These are phyloP conservation scores for Plebejus melissa DNA, from an alignment of 2,888 invertebrate genomes.

Conservation along the genomic window DNA sequence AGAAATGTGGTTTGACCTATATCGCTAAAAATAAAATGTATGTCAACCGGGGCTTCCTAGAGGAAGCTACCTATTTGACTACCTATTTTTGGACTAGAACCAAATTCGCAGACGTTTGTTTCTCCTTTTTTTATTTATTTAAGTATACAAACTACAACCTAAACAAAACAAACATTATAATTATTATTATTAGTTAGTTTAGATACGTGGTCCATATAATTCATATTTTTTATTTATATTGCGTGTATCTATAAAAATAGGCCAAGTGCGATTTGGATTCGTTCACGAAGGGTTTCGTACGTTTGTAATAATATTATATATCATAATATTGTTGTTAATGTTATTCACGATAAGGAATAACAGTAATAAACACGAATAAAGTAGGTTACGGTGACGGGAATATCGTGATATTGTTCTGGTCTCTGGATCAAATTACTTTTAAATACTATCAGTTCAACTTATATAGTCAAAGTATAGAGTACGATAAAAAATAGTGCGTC, in stretches of 20 bases:
- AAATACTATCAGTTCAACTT: no score
- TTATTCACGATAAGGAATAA: not conserved
- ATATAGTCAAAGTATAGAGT: no score
- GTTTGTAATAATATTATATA: not conserved
- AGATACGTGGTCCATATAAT: no score
- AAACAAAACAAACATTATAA: no score
- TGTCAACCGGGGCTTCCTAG: not conserved
- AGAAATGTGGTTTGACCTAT: not conserved
- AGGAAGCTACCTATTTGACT: not conserved
- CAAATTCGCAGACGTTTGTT: not conserved
- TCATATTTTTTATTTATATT: no score
- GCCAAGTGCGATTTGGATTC: no score
- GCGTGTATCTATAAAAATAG: no score
- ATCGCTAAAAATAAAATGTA: not conserved
- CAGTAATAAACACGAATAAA: slow-evolving; percentile 7
- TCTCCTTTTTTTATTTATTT: no score
- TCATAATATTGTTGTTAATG: not conserved
- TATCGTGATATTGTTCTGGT: no score
- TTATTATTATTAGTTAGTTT: no score
- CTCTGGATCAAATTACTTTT: not conserved
- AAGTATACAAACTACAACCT: not conserved
- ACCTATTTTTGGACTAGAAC: not conserved
- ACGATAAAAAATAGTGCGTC: no score
- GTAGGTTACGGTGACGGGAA: not conserved
- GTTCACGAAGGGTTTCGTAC: no score